Evolutionary conservation across 2,113 vertebrate species (phyloP).

Genomic region (Chunga burmeisteri): DNA sequence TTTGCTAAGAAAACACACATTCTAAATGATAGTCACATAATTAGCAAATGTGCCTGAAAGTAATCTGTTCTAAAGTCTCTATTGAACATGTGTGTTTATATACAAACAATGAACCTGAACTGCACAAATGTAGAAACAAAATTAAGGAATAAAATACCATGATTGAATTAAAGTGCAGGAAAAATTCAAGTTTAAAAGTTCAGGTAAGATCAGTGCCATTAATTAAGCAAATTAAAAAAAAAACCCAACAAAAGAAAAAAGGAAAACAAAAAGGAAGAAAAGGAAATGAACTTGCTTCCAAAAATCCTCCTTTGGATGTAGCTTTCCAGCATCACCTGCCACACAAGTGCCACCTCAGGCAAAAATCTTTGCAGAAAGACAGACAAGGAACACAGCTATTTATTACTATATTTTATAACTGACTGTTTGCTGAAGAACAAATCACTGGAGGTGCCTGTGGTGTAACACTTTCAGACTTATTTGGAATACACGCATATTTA

Average conservation of each 20-base stretch:
- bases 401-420: slow-evolving; percentile 41
- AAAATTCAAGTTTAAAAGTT: slow-evolving; percentile 80
- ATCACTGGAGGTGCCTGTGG: slow-evolving; percentile 32
- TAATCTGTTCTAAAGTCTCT: slow-evolving; percentile 53
- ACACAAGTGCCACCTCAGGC: slow-evolving; percentile 60
- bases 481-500: slow-evolving; percentile 84
- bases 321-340: slow-evolving; percentile 63
- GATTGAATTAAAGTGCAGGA: slow-evolving; percentile 75
- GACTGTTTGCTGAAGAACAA: neutral
- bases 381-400: slow-evolving; percentile 40
- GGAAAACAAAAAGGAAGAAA: neutral
- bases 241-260: neutral
- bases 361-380: slow-evolving; percentile 47
- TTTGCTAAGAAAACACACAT: slow-evolving; percentile 70
- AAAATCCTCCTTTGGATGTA: slow-evolving; percentile 76
- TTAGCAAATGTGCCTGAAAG: slow-evolving; percentile 52
- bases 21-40: slow-evolving; percentile 58
- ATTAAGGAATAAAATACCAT: slow-evolving; percentile 64
- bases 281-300: slow-evolving; percentile 61
- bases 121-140: slow-evolving; percentile 53
- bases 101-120: slow-evolving; percentile 67
- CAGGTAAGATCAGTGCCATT: slow-evolving; percentile 73
- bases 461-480: slow-evolving; percentile 84
- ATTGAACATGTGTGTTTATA: slow-evolving; percentile 64
- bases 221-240: slow-evolving; percentile 45